phyloP scores from a whole-genome alignment of 2,888 invertebrate species.

The Pachydiplax longipennis region DNA sequence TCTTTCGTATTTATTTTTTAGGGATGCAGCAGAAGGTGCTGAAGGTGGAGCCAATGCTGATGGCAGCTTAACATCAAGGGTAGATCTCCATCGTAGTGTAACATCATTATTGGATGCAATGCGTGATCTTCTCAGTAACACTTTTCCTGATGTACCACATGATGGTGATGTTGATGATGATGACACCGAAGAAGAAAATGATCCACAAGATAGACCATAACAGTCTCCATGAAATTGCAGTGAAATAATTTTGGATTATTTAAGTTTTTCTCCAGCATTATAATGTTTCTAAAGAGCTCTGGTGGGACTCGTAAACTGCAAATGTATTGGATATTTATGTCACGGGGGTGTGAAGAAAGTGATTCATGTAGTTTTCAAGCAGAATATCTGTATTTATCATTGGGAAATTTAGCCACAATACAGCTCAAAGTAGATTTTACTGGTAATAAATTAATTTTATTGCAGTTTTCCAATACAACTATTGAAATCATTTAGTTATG shows the following conservation, averaged over 20 bases:
- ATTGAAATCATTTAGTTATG: not conserved
- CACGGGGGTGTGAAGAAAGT: constrained; percentile 45
- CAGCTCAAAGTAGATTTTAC: not conserved
- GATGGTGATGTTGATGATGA: constrained; percentile 63
- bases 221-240: not conserved
- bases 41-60: constrained; percentile 57
- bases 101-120: constrained; percentile 75
- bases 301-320: constrained; percentile 42
- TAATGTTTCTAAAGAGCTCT: constrained; percentile 26
- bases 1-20: constrained; percentile 24
- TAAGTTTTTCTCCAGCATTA: constrained; percentile 33
- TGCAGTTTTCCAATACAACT: not conserved
- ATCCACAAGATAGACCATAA: constrained; percentile 58
- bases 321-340: constrained; percentile 42
- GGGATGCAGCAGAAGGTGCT: constrained; percentile 56
- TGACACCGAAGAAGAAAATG: constrained; percentile 64
- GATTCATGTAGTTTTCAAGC: not conserved
- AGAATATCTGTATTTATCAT: not conserved
- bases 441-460: not conserved
- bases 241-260: not conserved
- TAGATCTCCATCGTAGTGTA: constrained; percentile 69
- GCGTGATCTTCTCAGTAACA: constrained; percentile 73
- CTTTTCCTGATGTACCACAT: constrained; percentile 67
- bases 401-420: not conserved
- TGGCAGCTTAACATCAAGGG: constrained; percentile 54